phyloP scores from a whole-genome alignment of 2,113 vertebrate species.

The Podilymbus podiceps region DNA sequence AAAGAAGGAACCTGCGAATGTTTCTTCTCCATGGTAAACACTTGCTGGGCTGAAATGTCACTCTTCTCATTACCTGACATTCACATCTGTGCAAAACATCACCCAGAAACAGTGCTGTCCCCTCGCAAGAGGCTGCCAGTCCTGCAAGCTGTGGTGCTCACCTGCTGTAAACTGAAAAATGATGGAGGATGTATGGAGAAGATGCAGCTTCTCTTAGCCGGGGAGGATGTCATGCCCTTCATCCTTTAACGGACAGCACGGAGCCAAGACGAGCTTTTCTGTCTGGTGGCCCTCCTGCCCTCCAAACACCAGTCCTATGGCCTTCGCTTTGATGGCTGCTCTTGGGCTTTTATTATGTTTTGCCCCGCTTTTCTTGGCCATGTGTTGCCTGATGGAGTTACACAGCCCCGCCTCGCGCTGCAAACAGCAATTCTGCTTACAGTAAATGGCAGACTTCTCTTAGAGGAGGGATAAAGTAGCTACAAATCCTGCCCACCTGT shows the following conservation, averaged over 20 bases:
- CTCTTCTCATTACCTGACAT: background rate
- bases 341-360: background rate
- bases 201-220: background rate
- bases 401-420: background rate
- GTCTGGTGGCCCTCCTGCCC: background rate
- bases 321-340: background rate
- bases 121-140: background rate
- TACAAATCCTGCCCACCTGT: background rate
- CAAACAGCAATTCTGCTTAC: background rate
- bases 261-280: background rate
- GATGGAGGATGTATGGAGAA: background rate
- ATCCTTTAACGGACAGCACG: background rate
- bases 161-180: background rate
- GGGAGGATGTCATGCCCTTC: background rate
- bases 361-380: background rate
- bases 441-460: background rate
- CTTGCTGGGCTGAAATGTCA: background rate
- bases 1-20: background rate
- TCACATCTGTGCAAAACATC: background rate
- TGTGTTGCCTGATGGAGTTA: background rate
- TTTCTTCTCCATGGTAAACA: background rate
- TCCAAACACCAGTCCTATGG: background rate
- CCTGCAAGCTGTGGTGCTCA: background rate
- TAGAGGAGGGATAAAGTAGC: background rate
- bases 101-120: background rate